Conservation (phyloP, 1,140 invertebrate genomes). For the Aplysia californica region DNA sequence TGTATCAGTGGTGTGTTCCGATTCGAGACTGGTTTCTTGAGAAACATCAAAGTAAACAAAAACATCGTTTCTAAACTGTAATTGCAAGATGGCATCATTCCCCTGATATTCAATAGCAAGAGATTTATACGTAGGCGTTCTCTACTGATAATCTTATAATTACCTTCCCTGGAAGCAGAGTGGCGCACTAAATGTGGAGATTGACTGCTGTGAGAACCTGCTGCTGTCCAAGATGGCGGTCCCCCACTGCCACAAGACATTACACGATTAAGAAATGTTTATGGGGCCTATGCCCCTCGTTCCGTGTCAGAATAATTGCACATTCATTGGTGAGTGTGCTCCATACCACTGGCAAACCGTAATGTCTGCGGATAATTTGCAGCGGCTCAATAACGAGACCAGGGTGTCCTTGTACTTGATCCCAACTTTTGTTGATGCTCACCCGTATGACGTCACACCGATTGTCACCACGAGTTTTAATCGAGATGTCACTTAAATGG, state of each 20-base stretch:
- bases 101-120: no score
- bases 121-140: no score
- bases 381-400: slow-evolving; percentile 24
- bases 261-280: slow-evolving; percentile 13
- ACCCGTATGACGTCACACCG: slow-evolving; percentile 33
- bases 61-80: no score
- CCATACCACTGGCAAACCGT: neutral
- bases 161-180: slow-evolving; percentile 42
- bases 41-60: no score
- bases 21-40: no score
- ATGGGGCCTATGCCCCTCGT: slow-evolving; percentile 24
- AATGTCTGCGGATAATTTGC: neutral
- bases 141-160: no score
- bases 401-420: slow-evolving; percentile 34
- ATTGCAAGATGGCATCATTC: no score
- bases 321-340: slow-evolving; percentile 20
- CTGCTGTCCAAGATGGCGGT: slow-evolving; percentile 55
- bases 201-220: slow-evolving; percentile 34
- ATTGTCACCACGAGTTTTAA: slow-evolving; percentile 43
- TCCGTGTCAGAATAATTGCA: neutral
- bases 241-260: slow-evolving; percentile 45
- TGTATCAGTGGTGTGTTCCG: no score
- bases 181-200: slow-evolving; percentile 43
- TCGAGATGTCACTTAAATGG: slow-evolving; percentile 28
- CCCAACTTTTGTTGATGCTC: slow-evolving; percentile 42